Conservation (phyloP, 2,113 vertebrate species). For the Ceuthmochares aereus region DNA sequence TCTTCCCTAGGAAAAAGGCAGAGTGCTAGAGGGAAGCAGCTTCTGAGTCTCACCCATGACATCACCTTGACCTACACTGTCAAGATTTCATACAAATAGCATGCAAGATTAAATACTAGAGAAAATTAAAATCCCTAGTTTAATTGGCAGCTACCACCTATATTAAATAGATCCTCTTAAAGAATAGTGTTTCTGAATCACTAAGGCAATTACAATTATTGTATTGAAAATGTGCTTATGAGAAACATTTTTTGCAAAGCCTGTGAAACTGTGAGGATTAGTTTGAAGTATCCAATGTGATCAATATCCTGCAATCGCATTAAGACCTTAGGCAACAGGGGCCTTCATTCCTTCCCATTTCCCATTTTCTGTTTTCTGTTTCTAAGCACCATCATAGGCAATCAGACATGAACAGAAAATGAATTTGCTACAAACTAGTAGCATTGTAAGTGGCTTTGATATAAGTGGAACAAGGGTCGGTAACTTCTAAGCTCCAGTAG, state of each 20-base stretch:
- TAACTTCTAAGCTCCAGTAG: slow-evolving; percentile 20
- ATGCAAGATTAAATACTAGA: background rate
- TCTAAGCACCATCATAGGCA: slow-evolving; percentile 31
- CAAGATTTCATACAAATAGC: background rate
- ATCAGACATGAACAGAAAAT: slow-evolving; percentile 38
- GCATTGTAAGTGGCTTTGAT: slow-evolving; percentile 56
- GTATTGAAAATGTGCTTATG: slow-evolving; percentile 41
- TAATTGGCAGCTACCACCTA: background rate
- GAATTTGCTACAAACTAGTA: slow-evolving; percentile 56
- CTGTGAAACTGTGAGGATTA: slow-evolving; percentile 44
- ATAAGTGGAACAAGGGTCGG: slow-evolving; percentile 43
- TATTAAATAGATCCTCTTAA: slow-evolving; percentile 12
- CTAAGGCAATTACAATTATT: background rate
- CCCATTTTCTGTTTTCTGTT: slow-evolving; percentile 35
- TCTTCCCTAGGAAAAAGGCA: background rate
- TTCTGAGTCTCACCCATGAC: background rate
- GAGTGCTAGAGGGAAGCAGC: background rate
- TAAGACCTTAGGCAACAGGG: background rate
- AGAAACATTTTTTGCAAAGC: slow-evolving; percentile 32
- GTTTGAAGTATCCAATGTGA: slow-evolving; percentile 2
- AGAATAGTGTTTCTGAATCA: background rate
- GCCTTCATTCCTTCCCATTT: background rate
- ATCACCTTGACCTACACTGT: background rate
- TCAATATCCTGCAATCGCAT: slow-evolving; percentile 39
- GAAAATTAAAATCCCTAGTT: slow-evolving; percentile 12